Percentiles rank a stretch among this genome's conserved stretches.
These are phyloP conservation scores for Rambutsinella grinnellia DNA, from an alignment of 2,888 invertebrate species.

Conservation along the genomic window DNA sequence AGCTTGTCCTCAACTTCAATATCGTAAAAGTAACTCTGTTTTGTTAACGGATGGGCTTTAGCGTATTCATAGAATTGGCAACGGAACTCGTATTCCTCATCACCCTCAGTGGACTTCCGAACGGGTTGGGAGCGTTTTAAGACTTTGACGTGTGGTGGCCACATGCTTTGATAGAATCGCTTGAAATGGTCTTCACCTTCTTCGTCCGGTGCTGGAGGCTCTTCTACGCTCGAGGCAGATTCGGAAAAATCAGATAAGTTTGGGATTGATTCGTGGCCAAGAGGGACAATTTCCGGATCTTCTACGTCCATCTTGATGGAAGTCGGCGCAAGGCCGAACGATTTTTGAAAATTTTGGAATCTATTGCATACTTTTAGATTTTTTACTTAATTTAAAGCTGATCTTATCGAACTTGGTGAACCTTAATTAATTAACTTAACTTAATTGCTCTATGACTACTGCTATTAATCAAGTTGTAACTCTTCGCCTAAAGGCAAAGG, in stretches of 20 bases:
- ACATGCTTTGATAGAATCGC: conserved; percentile 25
- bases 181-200: conserved; percentile 8
- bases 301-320: too few species aligned
- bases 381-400: too few species aligned
- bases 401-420: too few species aligned
- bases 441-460: too few species aligned
- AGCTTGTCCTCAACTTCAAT: conserved; percentile 22
- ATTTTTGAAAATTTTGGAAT: too few species aligned
- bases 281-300: too few species aligned
- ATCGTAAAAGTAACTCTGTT: conserved; percentile 32
- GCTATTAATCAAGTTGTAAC: too few species aligned
- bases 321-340: too few species aligned
- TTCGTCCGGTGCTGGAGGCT: not conserved
- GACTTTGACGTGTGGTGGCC: conserved; percentile 28
- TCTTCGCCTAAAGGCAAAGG: too few species aligned
- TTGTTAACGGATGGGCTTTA: conserved; percentile 23
- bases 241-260: not conserved
- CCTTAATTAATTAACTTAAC: too few species aligned
- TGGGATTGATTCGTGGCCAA: too few species aligned
- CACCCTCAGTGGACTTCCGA: conserved; percentile 3
- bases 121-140: conserved; percentile 23
- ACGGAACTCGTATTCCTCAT: conserved; percentile 26
- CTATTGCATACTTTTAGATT: too few species aligned
- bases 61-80: conserved; percentile 35
- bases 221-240: not conserved